A percentile compares a stretch with the other conserved stretches of the same genome.
Conservation (phyloP, 2,888 invertebrate species). For the Leptura quadrifasciata region DNA sequence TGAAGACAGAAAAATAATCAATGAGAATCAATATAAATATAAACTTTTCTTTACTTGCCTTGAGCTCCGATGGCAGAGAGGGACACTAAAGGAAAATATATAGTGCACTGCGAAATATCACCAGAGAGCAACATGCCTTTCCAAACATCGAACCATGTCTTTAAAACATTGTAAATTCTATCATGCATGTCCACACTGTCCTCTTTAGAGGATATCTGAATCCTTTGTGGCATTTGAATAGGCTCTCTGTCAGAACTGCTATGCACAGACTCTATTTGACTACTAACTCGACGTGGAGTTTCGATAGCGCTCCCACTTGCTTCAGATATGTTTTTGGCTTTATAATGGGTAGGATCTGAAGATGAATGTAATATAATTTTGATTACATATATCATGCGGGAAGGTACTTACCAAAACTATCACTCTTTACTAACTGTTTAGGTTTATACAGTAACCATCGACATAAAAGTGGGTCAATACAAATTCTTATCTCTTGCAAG, state of each 20-base stretch:
- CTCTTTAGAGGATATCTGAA: constrained; percentile 55
- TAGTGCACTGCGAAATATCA: constrained; percentile 77
- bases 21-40: too few relatives aligned
- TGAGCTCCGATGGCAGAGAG: constrained; percentile 77
- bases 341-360: constrained; percentile 44
- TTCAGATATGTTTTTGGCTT: constrained; percentile 64
- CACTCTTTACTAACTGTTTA: constrained; percentile 52
- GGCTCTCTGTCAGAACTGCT: constrained; percentile 73
- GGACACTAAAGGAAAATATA: constrained; percentile 78
- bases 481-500: constrained; percentile 75
- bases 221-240: constrained; percentile 57
- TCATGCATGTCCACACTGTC: constrained; percentile 69
- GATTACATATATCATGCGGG: background rate
- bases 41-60: constrained; percentile 63
- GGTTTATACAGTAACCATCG: constrained; percentile 80
- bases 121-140: constrained; percentile 75
- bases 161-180: constrained; percentile 69
- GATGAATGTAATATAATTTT: constrained; percentile 13
- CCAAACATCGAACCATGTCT: constrained; percentile 76
- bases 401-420: constrained; percentile 51
- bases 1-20: too few relatives aligned
- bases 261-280: constrained; percentile 75
- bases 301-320: constrained; percentile 66
- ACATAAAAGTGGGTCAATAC: constrained; percentile 80
- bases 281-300: constrained; percentile 72